Evolutionary conservation across 2,113 vertebrate genomes (phyloP), one percentile per base, ranked within the genome.

Genomic region (Formicarius rufipectus): DNA sequence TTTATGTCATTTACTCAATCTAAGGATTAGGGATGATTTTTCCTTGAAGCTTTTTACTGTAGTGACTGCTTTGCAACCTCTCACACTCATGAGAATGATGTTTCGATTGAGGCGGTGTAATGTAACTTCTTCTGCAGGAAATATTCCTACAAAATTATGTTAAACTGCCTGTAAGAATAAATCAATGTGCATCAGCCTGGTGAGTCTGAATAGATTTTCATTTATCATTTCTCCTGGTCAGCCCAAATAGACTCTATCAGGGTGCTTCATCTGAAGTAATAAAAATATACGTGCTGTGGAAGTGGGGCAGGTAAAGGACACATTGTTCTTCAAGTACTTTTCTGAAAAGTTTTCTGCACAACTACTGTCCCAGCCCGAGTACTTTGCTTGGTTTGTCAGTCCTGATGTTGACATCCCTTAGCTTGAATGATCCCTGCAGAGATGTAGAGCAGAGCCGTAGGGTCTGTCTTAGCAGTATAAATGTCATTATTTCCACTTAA

Each of bases 361-460:
- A 5, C 10, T 33, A 3, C 17, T 30, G 3, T 37, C 14, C 17
- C 12, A 45, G 40, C 14, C 24, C 0, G 0, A 35, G 21, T 53
- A 3, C 10, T 45, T 63, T 10, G 21, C 12, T 22, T 44, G 9
- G 4, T 39, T 12, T 87, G 0, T n/a, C 31, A 16, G 3, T 25
- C 17, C 7, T 67, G 4, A 3, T 45, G 28, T 12, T 7, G 1
- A 11, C 60, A 20, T 60, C 37, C 23, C 16, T 81, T 16, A 10
- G 24, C 17, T 63, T 45, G 23, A 58, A 13, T 42, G 30, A 24
- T 75, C 55, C 35, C 66, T 66, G 52, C 18, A 68, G 63, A 66
- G 33, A 44, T 37, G 12, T 0, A 52, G 66, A 31, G 44, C 24
- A 56, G 44, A 66, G 25, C 23, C 5, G 0, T 24, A 49, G 8